phyloP scores from a whole-genome alignment of 2,797 vertebrate genomes.

The Erethizon dorsatum region DNA sequence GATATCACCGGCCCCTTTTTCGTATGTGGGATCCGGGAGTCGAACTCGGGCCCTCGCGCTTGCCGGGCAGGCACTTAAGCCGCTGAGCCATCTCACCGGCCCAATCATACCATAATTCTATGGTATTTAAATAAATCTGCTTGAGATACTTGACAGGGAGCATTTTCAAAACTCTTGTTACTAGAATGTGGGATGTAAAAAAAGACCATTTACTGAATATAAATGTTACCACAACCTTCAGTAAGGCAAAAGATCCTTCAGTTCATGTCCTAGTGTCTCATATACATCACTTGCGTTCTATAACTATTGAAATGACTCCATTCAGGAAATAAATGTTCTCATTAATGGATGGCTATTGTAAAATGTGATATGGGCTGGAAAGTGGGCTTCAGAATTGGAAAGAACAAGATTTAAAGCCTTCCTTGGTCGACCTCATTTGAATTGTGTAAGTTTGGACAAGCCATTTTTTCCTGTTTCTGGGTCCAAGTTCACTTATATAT shows the following conservation, averaged over 20 bases:
- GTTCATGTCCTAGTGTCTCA: neutral
- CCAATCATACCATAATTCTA: neutral
- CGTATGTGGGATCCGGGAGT: too few species aligned
- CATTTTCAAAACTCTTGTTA: constrained; percentile 60
- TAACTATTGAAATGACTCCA: neutral
- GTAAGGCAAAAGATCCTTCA: neutral
- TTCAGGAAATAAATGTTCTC: constrained; percentile 48
- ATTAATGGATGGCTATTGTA: neutral
- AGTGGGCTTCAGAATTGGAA: neutral
- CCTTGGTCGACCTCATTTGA: neutral
- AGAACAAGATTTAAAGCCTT: neutral
- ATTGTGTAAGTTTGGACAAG: neutral
- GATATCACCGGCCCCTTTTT: too few species aligned
- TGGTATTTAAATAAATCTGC: constrained; percentile 47
- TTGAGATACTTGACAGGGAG: neutral
- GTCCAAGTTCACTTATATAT: neutral
- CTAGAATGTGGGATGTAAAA: neutral
- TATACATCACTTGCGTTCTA: neutral
- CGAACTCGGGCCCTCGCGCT: too few species aligned
- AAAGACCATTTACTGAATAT: neutral
- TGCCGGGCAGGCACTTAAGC: too few species aligned
- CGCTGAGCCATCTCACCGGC: too few species aligned
- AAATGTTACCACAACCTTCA: constrained; percentile 24
- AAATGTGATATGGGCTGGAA: neutral
- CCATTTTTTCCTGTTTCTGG: neutral